Percentiles rank a stretch among this genome's conserved stretches.
Conservation (phyloP, 2,888 invertebrate species). For the Tipula helvola region DNA sequence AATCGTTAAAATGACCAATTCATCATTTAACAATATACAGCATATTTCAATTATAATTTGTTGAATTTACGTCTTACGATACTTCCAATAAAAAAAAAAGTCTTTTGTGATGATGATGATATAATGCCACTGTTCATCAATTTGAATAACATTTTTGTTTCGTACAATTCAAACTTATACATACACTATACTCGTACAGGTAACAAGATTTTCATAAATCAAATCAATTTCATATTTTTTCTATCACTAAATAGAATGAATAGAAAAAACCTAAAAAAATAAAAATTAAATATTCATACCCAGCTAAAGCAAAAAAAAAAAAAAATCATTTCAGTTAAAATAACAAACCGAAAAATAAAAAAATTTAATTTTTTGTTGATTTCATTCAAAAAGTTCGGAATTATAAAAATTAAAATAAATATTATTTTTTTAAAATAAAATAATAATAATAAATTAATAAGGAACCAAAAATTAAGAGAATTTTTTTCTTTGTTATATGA, state of each 20-base stretch:
- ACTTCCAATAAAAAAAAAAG: not conserved
- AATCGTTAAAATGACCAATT: not conserved
- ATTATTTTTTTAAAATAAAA: not conserved
- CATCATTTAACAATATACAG: not conserved
- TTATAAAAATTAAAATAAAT: not conserved
- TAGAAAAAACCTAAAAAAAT: not conserved
- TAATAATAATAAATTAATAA: constrained; percentile 4
- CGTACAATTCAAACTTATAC: not conserved
- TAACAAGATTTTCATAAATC: not conserved
- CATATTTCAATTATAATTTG: not conserved
- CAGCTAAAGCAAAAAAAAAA: not conserved
- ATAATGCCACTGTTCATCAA: not conserved
- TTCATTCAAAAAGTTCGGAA: not conserved
- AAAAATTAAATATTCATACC: not conserved
- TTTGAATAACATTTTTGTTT: not conserved
- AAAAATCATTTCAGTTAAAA: not conserved
- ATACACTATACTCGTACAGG: not conserved
- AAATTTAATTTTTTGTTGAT: not conserved
- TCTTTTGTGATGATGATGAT: not conserved
- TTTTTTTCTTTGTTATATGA: not conserved
- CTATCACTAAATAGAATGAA: not conserved
- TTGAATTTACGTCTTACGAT: not conserved
- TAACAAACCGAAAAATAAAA: not conserved
- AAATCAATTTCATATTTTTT: not conserved
- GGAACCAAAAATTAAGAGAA: not conserved